Evolutionary conservation across 2,888 invertebrate genomes (phyloP).

Genomic region (Drosophila borborema): DNA sequence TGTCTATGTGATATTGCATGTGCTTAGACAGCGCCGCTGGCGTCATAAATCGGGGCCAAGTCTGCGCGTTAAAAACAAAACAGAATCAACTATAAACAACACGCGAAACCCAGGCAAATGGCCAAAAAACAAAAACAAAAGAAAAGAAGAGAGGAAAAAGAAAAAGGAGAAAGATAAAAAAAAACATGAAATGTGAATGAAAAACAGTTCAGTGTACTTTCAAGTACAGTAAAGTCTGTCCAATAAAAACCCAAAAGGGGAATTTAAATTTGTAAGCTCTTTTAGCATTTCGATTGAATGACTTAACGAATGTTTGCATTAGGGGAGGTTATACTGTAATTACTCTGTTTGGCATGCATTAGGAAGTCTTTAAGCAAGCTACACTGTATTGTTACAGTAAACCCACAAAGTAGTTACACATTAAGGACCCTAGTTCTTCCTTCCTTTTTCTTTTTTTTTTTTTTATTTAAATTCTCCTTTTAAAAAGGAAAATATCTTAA

Average conservation of each 20-base stretch:
- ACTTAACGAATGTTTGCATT: neutral
- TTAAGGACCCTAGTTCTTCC: too few relatives aligned
- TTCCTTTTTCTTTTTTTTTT: too few relatives aligned
- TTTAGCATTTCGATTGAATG: neutral
- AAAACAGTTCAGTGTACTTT: conserved; percentile 49
- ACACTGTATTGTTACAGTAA: neutral
- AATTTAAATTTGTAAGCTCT: neutral
- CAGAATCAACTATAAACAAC: conserved; percentile 60
- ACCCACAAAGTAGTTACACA: too few relatives aligned
- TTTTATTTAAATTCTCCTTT: neutral
- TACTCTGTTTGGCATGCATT: neutral
- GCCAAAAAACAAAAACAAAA: conserved; percentile 30
- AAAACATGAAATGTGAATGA: conserved; percentile 48
- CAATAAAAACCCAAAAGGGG: neutral
- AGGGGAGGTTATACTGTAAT: neutral
- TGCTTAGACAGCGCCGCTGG: conserved; percentile 60
- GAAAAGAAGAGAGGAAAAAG: conserved; percentile 17
- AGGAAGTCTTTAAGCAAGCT: neutral
- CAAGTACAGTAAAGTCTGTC: conserved; percentile 12
- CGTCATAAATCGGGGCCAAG: conserved; percentile 71
- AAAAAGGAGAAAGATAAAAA: conserved; percentile 15
- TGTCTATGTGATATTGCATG: conserved; percentile 14
- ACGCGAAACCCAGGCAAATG: conserved; percentile 44
- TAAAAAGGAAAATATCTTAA: conserved; percentile 1
- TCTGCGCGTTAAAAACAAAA: conserved; percentile 57